These are phyloP conservation scores for Zapus hudsonius DNA, from an alignment of 2,113 vertebrate genomes.

Conservation along the genomic window DNA sequence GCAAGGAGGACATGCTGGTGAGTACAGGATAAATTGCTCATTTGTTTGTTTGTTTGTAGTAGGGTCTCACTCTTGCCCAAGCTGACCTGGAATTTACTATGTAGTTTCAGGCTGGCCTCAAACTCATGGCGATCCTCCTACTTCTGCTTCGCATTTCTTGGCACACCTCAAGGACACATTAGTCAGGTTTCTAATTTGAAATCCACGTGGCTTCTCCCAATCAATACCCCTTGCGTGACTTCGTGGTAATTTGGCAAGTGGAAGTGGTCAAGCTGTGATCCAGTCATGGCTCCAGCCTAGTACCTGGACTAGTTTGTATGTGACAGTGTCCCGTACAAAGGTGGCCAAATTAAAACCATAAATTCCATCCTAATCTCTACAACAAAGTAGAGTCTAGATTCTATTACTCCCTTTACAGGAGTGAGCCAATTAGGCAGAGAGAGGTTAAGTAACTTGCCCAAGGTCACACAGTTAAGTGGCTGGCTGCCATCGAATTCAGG, in stretches of 20 bases:
- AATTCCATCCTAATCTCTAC: background rate
- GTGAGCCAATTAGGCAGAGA: background rate
- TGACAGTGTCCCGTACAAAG: background rate
- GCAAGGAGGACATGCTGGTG: no score
- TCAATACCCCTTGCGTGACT: background rate
- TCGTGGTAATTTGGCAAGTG: background rate
- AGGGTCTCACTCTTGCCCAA: no score
- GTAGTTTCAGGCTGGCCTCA: no score
- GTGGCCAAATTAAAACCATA: background rate
- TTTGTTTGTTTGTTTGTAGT: no score
- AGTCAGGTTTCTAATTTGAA: conserved; percentile 9
- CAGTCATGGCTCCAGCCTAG: background rate
- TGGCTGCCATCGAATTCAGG: background rate
- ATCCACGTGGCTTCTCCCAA: background rate
- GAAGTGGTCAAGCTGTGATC: background rate
- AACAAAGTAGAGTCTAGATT: background rate
- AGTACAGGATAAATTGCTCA: no score
- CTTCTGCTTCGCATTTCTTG: no score
- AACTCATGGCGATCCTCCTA: no score
- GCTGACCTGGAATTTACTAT: no score
- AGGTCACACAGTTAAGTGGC: background rate
- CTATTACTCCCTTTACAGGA: background rate
- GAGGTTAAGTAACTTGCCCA: background rate
- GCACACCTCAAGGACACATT: background rate
- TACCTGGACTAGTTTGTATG: background rate